Evolutionary conservation across 2,113 vertebrate genomes (phyloP).

Genomic region (Oncorhynchus masou): DNA sequence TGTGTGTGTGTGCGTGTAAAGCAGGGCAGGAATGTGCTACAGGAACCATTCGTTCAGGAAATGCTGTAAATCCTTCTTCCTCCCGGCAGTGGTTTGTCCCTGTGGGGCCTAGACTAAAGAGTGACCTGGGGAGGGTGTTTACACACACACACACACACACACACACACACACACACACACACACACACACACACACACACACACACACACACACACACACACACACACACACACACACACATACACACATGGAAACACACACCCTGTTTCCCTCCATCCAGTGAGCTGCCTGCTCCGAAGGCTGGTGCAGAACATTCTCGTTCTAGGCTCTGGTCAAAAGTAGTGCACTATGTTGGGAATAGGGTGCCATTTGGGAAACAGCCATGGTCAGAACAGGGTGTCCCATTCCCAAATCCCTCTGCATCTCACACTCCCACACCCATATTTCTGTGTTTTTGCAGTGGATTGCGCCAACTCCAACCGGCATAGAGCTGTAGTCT

Average conservation of each 20-base stretch:
- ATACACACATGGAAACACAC: constrained; percentile 29
- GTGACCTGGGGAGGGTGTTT: constrained; percentile 24
- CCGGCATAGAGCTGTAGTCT: constrained; percentile 3
- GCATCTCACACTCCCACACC: constrained; percentile 25
- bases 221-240: background rate
- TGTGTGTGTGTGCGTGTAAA: background rate
- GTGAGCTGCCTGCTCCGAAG: background rate
- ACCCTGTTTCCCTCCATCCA: constrained; percentile 21
- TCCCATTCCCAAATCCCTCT: constrained; percentile 16
- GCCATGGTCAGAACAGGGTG: constrained; percentile 4
- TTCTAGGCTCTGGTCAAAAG: background rate
- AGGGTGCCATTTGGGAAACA: background rate
- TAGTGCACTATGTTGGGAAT: too few relatives aligned
- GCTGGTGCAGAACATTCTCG: background rate
- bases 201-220: background rate
- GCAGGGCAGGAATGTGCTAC: constrained; percentile 24
- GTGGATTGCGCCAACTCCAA: background rate
- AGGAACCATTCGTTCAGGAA: constrained; percentile 51
- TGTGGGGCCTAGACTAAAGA: constrained; percentile 17
- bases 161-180: background rate
- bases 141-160: background rate
- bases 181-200: background rate
- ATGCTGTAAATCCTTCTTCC: constrained; percentile 33
- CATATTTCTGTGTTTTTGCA: constrained; percentile 14
- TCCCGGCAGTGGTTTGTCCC: constrained; percentile 20